Percentiles rank a stretch among this genome's conserved stretches.
Conservation (phyloP, 2,888 invertebrate genomes). For the Watsonalla cultraria region DNA sequence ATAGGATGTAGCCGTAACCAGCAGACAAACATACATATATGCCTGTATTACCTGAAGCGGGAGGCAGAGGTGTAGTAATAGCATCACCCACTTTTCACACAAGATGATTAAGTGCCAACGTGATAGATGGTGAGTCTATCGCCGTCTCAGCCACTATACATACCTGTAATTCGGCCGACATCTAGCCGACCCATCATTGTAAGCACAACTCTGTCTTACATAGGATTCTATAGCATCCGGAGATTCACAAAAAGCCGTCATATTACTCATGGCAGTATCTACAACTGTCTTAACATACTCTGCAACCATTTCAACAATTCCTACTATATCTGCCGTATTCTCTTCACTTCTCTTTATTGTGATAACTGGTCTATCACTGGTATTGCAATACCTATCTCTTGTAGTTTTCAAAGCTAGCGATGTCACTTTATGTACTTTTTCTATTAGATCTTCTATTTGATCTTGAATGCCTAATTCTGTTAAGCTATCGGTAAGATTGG, state of each 20-base stretch:
- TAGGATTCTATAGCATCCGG: slow-evolving; percentile 33
- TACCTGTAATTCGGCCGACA: slow-evolving; percentile 19
- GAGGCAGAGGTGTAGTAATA: no score
- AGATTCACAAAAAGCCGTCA: slow-evolving; percentile 42
- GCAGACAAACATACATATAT: no score
- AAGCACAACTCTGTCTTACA: slow-evolving; percentile 25
- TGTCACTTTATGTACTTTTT: slow-evolving; percentile 39
- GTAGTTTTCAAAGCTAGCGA: slow-evolving; percentile 39
- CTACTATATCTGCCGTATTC: slow-evolving; percentile 27
- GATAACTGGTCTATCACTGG: neutral
- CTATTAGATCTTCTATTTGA: slow-evolving; percentile 39
- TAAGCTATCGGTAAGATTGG: slow-evolving; percentile 15
- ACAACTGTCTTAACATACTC: slow-evolving; percentile 36
- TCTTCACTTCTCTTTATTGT: neutral
- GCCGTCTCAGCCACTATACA: no score
- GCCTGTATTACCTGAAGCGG: no score
- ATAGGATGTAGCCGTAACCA: no score
- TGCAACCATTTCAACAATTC: slow-evolving; percentile 33
- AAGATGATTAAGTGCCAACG: no score
- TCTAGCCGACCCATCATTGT: slow-evolving; percentile 8
- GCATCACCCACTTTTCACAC: no score
- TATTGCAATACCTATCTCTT: slow-evolving; percentile 45
- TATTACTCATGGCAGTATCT: slow-evolving; percentile 31
- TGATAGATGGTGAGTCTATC: no score
- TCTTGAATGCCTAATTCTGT: slow-evolving; percentile 38